Evolutionary conservation across 64 coral and sea anemone genomes (phyloP).

Genomic region (Montipora cactus): DNA sequence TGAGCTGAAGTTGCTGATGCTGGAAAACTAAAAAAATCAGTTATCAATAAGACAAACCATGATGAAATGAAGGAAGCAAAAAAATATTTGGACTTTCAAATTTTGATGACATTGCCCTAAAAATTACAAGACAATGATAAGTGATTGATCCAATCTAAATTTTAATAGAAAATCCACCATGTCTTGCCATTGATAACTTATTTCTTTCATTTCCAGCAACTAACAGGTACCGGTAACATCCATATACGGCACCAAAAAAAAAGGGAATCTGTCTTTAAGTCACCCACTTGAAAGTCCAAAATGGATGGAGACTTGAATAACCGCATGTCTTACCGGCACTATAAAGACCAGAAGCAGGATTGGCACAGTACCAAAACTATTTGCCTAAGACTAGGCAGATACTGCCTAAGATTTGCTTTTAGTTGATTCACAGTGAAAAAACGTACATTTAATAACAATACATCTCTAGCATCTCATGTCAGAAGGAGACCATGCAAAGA

Average conservation of each 20-base stretch:
- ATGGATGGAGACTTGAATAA: background rate
- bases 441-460: too few relatives aligned
- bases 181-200: constrained; percentile 14
- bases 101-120: background rate
- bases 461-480: too few relatives aligned
- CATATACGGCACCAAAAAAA: background rate
- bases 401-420: too few relatives aligned
- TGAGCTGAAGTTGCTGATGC: constrained; percentile 28
- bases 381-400: too few relatives aligned
- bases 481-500: too few relatives aligned
- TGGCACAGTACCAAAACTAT: too few relatives aligned
- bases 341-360: background rate
- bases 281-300: constrained; percentile 46
- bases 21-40: constrained; percentile 40
- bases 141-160: background rate
- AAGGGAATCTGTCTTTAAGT: background rate
- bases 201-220: constrained; percentile 48
- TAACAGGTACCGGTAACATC: background rate
- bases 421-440: too few relatives aligned
- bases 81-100: constrained; percentile 5
- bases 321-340: background rate
- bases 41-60: constrained; percentile 54
- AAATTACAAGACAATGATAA: background rate
- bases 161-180: background rate
- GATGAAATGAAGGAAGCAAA: background rate